phyloP scores from a whole-genome alignment of 2,797 vertebrate species.

The Chrosomus eos region DNA sequence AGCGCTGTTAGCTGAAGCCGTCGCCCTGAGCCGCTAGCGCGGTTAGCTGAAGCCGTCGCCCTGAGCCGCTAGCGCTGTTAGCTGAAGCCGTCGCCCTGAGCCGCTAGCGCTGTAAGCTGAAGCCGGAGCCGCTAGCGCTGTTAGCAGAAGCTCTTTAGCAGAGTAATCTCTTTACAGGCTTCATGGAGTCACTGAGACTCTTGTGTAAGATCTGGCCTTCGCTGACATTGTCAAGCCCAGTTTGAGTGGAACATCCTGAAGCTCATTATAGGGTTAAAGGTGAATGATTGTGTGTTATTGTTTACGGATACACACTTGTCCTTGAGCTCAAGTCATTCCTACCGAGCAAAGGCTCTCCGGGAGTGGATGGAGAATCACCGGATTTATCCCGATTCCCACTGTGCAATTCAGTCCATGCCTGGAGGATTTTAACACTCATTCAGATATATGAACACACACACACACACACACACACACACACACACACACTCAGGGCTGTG shows the following conservation, averaged over 20 bases:
- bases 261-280: neutral
- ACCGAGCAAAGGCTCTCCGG: neutral
- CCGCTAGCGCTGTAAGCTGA: too few species aligned
- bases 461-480: too few species aligned
- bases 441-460: too few species aligned
- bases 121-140: too few species aligned
- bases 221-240: neutral
- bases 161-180: conserved; percentile 45
- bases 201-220: neutral
- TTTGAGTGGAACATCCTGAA: neutral
- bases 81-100: too few species aligned
- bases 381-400: neutral
- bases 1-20: too few species aligned
- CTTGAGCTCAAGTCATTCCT: conserved; percentile 21
- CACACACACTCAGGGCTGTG: too few species aligned
- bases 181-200: neutral
- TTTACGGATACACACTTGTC: neutral
- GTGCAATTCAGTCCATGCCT: neutral
- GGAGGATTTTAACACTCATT: neutral
- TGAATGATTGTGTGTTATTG: neutral
- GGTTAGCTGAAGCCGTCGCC: too few species aligned
- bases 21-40: too few species aligned
- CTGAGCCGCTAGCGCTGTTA: too few species aligned
- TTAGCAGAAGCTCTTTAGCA: too few species aligned
- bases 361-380: neutral